Percentiles rank a stretch among this genome's conserved stretches.
Conservation (phyloP, 2,797 vertebrate species). For the Crenuchus spilurus region DNA sequence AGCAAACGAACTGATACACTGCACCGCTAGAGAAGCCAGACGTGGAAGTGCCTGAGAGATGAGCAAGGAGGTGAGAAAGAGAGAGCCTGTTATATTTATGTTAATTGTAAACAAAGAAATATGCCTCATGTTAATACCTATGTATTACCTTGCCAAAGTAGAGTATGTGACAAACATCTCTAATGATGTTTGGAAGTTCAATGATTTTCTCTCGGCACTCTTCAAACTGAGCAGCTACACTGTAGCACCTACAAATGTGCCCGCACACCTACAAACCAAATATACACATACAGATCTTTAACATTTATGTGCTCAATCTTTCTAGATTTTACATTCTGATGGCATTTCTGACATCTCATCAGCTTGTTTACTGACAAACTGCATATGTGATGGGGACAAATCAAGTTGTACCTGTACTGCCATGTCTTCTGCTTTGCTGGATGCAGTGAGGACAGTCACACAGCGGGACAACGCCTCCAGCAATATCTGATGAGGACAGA, state of each 20-base stretch:
- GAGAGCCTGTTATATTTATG: neutral
- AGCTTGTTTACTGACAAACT: neutral
- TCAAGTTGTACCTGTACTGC: slow-evolving; percentile 87
- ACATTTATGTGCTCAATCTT: no score
- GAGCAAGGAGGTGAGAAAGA: neutral
- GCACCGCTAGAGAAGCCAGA: slow-evolving; percentile 87
- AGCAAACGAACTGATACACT: slow-evolving; percentile 95
- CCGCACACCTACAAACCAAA: slow-evolving; percentile 87
- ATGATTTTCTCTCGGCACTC: slow-evolving; percentile 98
- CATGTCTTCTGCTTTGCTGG: slow-evolving; percentile 94
- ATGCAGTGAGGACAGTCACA: slow-evolving; percentile 90
- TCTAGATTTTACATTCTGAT: no score
- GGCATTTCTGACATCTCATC: no score
- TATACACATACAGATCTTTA: neutral
- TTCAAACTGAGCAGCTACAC: slow-evolving; percentile 97
- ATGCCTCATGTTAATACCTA: no score
- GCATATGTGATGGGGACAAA: no score
- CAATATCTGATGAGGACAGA: slow-evolving; percentile 79
- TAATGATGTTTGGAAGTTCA: slow-evolving; percentile 93
- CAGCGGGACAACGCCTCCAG: slow-evolving; percentile 94
- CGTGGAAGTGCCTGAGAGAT: slow-evolving; percentile 86
- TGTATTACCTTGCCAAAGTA: slow-evolving; percentile 96
- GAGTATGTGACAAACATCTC: slow-evolving; percentile 93
- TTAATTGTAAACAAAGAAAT: neutral
- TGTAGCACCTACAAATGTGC: slow-evolving; percentile 94